Conservation (phyloP, 2,888 invertebrate genomes). For the Epirrhoe alternata region DNA sequence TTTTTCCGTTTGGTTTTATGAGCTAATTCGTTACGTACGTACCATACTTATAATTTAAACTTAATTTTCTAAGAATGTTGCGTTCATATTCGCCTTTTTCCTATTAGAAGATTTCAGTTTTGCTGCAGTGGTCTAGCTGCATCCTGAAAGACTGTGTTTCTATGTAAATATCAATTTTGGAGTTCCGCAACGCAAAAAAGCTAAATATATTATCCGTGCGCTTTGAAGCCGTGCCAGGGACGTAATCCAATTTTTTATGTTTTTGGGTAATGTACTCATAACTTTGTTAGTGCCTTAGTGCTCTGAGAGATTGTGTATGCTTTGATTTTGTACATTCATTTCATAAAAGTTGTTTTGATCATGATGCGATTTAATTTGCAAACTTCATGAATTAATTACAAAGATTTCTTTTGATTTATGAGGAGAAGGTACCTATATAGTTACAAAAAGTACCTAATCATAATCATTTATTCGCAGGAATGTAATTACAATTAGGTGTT, state of each 20-base stretch:
- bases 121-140: constrained; percentile 9
- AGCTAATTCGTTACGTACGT: neutral
- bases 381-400: neutral
- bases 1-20: no score
- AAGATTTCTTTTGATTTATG: neutral
- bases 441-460: no score
- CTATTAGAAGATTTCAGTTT: neutral
- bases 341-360: constrained; percentile 2
- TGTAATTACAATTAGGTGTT: no score
- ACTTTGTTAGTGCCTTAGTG: constrained; percentile 29
- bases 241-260: constrained; percentile 37
- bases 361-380: neutral
- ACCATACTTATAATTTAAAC: no score
- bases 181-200: constrained; percentile 36
- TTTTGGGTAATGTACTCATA: constrained; percentile 36
- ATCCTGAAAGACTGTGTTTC: constrained; percentile 5
- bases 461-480: no score
- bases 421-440: no score
- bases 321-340: constrained; percentile 28
- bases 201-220: constrained; percentile 33
- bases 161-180: constrained; percentile 42
- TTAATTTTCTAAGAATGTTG: no score
- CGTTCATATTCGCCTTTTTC: no score
- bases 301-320: constrained; percentile 22
- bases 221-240: constrained; percentile 41